Evolutionary conservation across 1,140 invertebrate genomes (phyloP), one percentile per base, ranked within the genome.

Genomic region (Formica selysi): DNA sequence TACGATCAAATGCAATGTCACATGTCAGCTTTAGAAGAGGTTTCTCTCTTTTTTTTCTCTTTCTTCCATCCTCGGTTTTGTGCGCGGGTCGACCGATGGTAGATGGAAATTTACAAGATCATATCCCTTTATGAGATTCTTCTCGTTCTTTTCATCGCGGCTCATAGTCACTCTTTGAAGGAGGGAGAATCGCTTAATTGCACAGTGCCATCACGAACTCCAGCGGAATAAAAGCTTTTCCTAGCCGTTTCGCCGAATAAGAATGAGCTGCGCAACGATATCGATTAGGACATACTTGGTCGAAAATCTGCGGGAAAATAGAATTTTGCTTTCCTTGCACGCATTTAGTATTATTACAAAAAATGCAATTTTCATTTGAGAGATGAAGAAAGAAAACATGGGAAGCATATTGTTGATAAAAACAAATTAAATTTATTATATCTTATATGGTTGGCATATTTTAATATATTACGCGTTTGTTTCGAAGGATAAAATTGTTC

Each of bases 121-220:
- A 83, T 83, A 83, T 61, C 68, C 54, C 79, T 83, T 83, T 83
- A 74, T 83, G 79, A 83, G 79, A 83, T 83, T 83, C 68, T 83
- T 83, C 68, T 29, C 67, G 19, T 83, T 83, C 79, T 83, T 83
- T 83, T 83, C 54, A 83, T 73, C 54, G 79, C 38, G 26, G 67
- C 67, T 83, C 79, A 61, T 61, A 73, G 54, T 29, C 79, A 74
- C 79, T 83, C 79, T 73, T 83, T 83, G 68, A 83, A 74, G 68
- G 38, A 73, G 54, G 68, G 68, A 62, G 79, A 73, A 83, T 73
- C 54, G 79, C 68, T 83, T 83, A 83, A 83, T 83, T 83, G 79
- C 68, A 68, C 79, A 83, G 79, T 73, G 54, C 79, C 79, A 83
- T 83, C 79, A 83, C 79, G 79, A 83, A 73, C 79, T 83, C 38